These are phyloP conservation scores for Proterorhinus semilunaris DNA, from an alignment of 2,113 vertebrate genomes.

Conservation along the genomic window DNA sequence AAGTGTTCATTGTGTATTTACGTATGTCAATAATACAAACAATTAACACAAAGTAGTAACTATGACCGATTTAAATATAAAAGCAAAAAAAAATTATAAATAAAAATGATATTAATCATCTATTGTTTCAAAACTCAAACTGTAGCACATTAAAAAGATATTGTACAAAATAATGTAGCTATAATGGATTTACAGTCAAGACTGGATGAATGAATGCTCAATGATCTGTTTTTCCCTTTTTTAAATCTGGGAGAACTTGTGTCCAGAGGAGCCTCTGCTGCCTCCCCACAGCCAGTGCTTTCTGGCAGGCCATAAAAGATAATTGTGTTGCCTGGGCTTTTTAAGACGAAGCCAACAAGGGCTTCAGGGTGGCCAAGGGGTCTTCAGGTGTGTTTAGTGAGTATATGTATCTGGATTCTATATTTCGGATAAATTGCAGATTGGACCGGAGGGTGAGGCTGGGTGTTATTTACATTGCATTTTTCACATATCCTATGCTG, in stretches of 20 bases:
- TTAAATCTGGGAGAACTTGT: constrained; percentile 25
- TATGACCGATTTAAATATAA: no score
- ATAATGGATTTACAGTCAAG: no score
- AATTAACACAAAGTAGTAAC: no score
- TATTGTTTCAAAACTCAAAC: no score
- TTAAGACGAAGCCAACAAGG: constrained; percentile 72
- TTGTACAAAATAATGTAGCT: no score
- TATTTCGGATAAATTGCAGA: constrained; percentile 47
- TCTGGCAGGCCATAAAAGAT: constrained; percentile 82
- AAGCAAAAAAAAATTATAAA: no score
- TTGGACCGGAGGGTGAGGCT: constrained; percentile 24
- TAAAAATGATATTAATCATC: no score
- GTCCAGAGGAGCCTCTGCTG: constrained; percentile 29
- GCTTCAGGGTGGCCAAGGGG: constrained; percentile 70
- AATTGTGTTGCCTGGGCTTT: constrained; percentile 78
- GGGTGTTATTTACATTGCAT: background rate
- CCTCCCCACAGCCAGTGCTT: constrained; percentile 69
- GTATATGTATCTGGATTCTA: constrained; percentile 34
- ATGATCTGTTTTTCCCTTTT: background rate
- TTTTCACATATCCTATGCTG: no score
- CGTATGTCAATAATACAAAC: no score
- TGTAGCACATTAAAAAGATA: no score
- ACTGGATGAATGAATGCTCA: background rate
- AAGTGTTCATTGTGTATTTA: no score
- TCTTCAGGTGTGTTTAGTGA: constrained; percentile 61